phyloP scores from a whole-genome alignment of 2,797 vertebrate species.

The Odontamblyopus lacepedii region DNA sequence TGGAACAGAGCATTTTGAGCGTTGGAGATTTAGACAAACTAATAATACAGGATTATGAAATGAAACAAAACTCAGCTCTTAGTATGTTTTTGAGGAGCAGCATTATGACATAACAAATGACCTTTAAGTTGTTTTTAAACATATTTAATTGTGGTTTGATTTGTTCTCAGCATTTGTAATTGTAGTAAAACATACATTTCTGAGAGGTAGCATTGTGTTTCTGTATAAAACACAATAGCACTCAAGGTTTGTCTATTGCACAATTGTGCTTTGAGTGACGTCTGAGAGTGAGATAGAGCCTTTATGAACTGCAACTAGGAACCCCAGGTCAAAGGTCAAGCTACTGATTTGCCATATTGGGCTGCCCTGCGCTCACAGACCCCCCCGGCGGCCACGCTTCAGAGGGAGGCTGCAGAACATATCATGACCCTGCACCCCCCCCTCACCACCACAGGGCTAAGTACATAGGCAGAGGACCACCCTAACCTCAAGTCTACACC shows the following conservation, averaged over 20 bases:
- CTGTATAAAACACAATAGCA: conserved; percentile 2
- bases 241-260: conserved; percentile 6
- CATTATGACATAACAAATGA: too few species aligned
- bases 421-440: conserved; percentile 50
- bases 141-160: conserved; percentile 2
- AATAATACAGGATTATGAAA: too few species aligned
- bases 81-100: too few species aligned
- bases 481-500: conserved; percentile 22
- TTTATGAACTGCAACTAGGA: conserved; percentile 59
- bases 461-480: conserved; percentile 38
- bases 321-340: conserved; percentile 65
- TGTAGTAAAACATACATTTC: conserved; percentile 20
- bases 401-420: conserved; percentile 51
- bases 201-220: conserved; percentile 2
- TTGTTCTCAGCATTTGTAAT: not conserved
- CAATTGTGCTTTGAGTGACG: conserved; percentile 16
- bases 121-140: too few species aligned
- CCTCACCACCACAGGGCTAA: conserved; percentile 36
- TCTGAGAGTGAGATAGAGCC: conserved; percentile 50
- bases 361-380: conserved; percentile 19
- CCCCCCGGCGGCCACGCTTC: conserved; percentile 37
- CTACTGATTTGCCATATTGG: conserved; percentile 55
- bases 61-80: too few species aligned
- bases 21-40: too few species aligned
- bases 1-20: too few species aligned